Evolutionary conservation across 2,113 vertebrate species (phyloP).

Genomic region (human): DNA sequence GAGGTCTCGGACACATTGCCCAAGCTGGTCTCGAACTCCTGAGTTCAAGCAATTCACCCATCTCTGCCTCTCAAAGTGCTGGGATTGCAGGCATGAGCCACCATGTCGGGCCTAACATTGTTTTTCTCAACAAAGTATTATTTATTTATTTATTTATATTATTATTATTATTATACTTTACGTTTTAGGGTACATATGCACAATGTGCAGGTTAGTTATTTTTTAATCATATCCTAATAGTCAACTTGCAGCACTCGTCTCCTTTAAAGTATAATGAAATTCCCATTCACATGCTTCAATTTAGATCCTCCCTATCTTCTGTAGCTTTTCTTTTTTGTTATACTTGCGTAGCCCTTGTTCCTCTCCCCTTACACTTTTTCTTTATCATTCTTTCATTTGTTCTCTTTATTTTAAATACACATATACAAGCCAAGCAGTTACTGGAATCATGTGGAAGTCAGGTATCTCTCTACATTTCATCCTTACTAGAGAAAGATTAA

Average conservation of each 20-base stretch:
- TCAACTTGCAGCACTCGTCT: background rate
- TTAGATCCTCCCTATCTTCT: background rate
- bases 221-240: background rate
- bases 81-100: too few species aligned
- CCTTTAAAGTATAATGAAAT: background rate
- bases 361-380: background rate
- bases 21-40: too few species aligned
- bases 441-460: background rate
- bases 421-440: background rate
- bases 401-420: background rate
- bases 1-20: too few species aligned
- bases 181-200: too few species aligned
- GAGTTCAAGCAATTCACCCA: too few species aligned
- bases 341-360: background rate
- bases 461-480: background rate
- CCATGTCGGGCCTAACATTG: background rate
- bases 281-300: background rate
- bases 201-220: background rate
- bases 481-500: background rate
- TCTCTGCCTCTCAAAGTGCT: too few species aligned
- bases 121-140: background rate
- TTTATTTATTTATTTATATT: too few species aligned
- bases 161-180: too few species aligned
- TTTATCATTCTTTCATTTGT: background rate
- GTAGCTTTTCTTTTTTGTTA: background rate